phyloP scores from a whole-genome alignment of 1,140 invertebrate species.

The Cherax quadricarinatus region DNA sequence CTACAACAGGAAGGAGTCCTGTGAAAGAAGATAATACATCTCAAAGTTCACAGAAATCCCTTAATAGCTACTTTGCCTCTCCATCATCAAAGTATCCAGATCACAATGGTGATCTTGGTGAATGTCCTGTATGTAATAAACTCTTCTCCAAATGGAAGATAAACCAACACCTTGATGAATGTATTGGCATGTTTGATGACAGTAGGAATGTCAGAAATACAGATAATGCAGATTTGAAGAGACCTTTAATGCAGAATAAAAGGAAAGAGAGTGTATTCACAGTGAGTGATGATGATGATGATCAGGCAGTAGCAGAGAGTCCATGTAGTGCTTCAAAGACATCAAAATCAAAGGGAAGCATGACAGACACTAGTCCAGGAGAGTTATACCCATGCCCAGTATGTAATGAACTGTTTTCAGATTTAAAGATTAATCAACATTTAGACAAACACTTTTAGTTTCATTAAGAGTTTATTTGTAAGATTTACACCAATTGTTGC shows the following conservation, averaged over 20 bases:
- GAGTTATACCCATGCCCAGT: conserved; percentile 41
- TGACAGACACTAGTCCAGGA: not conserved
- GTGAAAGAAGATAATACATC: not conserved
- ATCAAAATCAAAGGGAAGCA: not conserved
- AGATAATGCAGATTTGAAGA: not conserved
- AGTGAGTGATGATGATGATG: not conserved
- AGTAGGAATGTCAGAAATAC: not conserved
- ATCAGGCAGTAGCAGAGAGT: not conserved
- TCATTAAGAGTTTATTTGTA: too few species aligned
- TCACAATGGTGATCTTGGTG: not conserved
- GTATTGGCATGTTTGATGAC: conserved; percentile 47
- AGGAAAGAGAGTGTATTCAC: not conserved
- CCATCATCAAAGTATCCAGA: not conserved
- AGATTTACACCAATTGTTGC: too few species aligned
- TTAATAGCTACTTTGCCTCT: not conserved
- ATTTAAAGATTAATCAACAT: conserved; percentile 32
- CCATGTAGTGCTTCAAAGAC: not conserved
- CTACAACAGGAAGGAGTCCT: not conserved
- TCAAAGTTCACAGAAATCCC: not conserved
- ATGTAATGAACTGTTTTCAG: conserved; percentile 30
- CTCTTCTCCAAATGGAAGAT: conserved; percentile 10
- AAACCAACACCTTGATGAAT: conserved; percentile 54
- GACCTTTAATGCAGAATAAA: not conserved
- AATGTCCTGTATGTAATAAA: conserved; percentile 46
- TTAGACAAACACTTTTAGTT: conserved; percentile 46